Conservation (phyloP, 2,797 vertebrate species). For the Okamejei kenojei region DNA sequence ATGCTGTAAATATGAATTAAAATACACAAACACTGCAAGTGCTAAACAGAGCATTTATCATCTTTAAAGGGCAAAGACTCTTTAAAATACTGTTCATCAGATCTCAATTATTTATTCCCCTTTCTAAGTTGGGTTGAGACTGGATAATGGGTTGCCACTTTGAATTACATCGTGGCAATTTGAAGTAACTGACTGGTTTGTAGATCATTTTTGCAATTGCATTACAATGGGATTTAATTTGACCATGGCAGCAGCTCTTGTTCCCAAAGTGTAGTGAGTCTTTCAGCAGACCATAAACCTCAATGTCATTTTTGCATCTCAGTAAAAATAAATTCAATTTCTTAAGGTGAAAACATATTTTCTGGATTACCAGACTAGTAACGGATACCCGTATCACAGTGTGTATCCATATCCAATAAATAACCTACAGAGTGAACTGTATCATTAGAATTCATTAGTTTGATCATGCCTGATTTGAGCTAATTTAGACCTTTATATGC, state of each 20-base stretch:
- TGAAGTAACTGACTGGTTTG: background rate
- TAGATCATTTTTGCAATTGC: background rate
- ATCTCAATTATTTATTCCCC: background rate
- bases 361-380: background rate
- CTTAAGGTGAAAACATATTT: background rate
- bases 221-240: background rate
- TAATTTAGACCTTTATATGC: background rate
- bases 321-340: background rate
- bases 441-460: background rate
- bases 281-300: background rate
- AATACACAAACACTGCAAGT: background rate
- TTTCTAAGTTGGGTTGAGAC: background rate
- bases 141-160: background rate
- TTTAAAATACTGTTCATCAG: background rate
- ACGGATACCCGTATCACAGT: background rate
- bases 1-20: background rate
- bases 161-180: background rate
- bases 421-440: background rate
- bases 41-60: background rate
- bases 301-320: background rate
- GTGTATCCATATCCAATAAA: background rate
- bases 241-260: too few relatives aligned
- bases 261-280: background rate
- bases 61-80: background rate
- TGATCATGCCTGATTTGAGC: background rate